These are phyloP conservation scores for Alloplasta piceator DNA, from an alignment of 2,888 invertebrate genomes.

Conservation along the genomic window DNA sequence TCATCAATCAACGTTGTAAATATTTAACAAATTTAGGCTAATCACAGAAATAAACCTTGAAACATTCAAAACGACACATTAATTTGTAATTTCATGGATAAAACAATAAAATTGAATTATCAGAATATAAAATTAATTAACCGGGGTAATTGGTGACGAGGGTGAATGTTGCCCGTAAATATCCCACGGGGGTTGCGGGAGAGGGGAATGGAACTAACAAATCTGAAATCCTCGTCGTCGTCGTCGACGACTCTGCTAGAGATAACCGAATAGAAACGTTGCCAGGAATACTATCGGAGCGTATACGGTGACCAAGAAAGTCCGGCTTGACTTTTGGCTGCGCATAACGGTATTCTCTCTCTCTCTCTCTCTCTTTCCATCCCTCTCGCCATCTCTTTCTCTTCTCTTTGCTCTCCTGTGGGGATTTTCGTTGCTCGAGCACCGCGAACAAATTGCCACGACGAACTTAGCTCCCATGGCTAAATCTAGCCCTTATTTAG, in stretches of 20 bases:
- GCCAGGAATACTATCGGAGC: conserved; percentile 5
- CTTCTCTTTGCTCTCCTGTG: conserved; percentile 5
- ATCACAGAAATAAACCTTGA: too few species aligned
- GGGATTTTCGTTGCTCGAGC: conserved; percentile 56
- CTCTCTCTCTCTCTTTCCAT: conserved; percentile 4
- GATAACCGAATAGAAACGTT: conserved; percentile 55
- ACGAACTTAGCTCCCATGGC: conserved; percentile 55
- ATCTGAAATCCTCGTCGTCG: conserved; percentile 44
- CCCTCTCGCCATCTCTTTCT: background rate
- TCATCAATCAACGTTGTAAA: background rate
- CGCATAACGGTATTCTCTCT: conserved; percentile 21
- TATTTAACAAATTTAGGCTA: too few species aligned
- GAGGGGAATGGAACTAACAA: conserved; percentile 33
- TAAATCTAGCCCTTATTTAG: conserved; percentile 59
- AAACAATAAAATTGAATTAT: too few species aligned
- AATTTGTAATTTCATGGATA: too few species aligned
- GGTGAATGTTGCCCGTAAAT: conserved; percentile 9
- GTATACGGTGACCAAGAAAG: conserved; percentile 54
- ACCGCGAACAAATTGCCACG: conserved; percentile 62
- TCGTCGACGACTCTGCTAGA: background rate
- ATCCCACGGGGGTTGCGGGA: conserved; percentile 23
- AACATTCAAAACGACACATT: too few species aligned
- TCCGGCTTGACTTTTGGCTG: conserved; percentile 54
- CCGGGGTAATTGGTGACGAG: too few species aligned
- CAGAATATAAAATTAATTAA: too few species aligned